A percentile compares a stretch with the other conserved stretches of the same genome.
Evolutionary conservation across 1,140 invertebrate genomes (phyloP).

Genomic region (Drosophila murphyi): DNA sequence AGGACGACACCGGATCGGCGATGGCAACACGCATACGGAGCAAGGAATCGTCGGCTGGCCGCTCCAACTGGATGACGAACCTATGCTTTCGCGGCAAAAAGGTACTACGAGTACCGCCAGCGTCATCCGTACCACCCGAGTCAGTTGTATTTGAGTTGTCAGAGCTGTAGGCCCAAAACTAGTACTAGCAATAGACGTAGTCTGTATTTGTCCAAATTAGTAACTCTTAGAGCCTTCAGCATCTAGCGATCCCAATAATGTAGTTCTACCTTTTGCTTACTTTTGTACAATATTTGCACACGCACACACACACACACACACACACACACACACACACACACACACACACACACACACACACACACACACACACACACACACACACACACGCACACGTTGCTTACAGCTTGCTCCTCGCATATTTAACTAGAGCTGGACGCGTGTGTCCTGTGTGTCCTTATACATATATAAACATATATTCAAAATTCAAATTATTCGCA

Average conservation of each 20-base stretch:
- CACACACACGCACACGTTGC: background rate
- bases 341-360: too few species aligned
- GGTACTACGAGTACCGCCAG: conserved; percentile 83
- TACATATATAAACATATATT: too few species aligned
- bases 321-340: background rate
- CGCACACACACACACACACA: background rate
- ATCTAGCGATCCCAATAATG: background rate
- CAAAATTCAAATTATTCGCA: too few species aligned
- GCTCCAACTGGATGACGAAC: conserved; percentile 72
- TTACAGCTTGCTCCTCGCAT: background rate
- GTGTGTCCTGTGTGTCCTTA: background rate
- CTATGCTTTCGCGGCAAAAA: conserved; percentile 83
- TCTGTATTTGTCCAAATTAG: conserved; percentile 15
- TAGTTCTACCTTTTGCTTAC: background rate
- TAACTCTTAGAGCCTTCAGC: background rate
- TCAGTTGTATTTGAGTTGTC: conserved; percentile 85
- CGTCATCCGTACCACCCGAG: conserved; percentile 84
- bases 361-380: background rate
- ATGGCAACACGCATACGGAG: conserved; percentile 43
- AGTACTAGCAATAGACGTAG: conserved; percentile 61
- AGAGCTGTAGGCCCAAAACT: conserved; percentile 77
- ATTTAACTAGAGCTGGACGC: background rate
- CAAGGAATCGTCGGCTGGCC: conserved; percentile 39
- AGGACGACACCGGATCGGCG: conserved; percentile 13
- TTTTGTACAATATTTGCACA: background rate